Conservation (phyloP, 2,888 invertebrate species). For the Corbicula japonica region DNA sequence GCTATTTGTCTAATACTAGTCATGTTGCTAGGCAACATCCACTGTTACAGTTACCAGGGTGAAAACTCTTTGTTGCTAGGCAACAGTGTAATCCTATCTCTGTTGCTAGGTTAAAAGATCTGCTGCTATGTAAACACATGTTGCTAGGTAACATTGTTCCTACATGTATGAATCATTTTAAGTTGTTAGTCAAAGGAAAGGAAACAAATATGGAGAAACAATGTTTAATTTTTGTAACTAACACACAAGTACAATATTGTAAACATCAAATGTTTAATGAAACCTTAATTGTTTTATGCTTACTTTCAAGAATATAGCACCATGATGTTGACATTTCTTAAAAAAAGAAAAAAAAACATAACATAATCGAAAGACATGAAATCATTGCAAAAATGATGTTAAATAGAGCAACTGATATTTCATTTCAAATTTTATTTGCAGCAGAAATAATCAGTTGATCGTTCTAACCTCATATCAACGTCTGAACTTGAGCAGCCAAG, state of each 20-base stretch:
- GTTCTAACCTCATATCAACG: conserved; percentile 11
- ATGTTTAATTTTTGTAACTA: conserved; percentile 66
- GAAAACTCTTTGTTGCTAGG: no score
- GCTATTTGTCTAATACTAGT: no score
- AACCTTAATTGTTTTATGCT: conserved; percentile 34
- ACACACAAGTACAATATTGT: conserved; percentile 64
- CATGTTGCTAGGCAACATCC: no score
- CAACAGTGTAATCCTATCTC: no score
- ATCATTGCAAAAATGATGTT: conserved; percentile 21
- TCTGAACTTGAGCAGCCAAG: conserved; percentile 10
- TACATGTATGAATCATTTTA: background rate
- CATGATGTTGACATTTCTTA: conserved; percentile 43
- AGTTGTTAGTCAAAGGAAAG: conserved; percentile 15
- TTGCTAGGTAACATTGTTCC: no score
- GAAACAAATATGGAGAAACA: conserved; percentile 59
- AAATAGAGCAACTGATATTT: background rate
- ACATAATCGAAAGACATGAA: conserved; percentile 42
- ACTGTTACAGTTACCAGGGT: no score
- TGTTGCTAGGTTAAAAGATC: no score
- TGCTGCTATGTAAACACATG: no score
- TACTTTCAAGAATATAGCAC: conserved; percentile 32
- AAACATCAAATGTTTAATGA: conserved; percentile 63
- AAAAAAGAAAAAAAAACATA: conserved; percentile 31
- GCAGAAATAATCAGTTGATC: conserved; percentile 4
- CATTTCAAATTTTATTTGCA: conserved; percentile 32